Conservation (phyloP, 2,797 vertebrate species). For the Rhinatrema bivittatum region DNA sequence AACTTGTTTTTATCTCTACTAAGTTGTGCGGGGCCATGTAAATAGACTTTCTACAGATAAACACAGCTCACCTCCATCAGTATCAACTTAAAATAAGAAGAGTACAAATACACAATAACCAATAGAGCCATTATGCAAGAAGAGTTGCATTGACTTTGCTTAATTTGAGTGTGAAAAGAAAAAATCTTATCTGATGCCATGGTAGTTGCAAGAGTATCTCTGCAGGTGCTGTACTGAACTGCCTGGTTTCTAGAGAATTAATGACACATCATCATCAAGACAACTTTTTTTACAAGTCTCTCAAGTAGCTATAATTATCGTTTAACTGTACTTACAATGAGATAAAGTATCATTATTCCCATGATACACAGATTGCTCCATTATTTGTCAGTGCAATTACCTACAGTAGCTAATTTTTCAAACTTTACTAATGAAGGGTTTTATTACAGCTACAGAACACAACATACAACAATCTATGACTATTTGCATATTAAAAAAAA, state of each 20-base stretch:
- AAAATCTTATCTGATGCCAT: conserved; percentile 6
- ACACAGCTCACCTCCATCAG: too few species aligned
- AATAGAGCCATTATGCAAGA: too few species aligned
- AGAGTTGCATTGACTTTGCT: too few species aligned
- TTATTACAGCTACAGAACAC: conserved; percentile 27
- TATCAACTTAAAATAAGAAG: too few species aligned
- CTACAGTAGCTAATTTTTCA: conserved; percentile 45
- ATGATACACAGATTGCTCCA: conserved; percentile 49
- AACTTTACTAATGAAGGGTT: conserved; percentile 50
- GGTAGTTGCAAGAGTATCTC: conserved; percentile 5
- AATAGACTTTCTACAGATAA: too few species aligned
- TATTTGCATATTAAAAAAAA: conserved; percentile 12
- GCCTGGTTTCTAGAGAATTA: conserved; percentile 40
- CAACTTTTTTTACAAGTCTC: conserved; percentile 41
- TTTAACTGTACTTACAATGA: conserved; percentile 48
- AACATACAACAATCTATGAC: conserved; percentile 11
- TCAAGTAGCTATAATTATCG: conserved; percentile 48
- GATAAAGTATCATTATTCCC: conserved; percentile 49
- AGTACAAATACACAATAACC: too few species aligned
- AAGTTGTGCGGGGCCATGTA: too few species aligned
- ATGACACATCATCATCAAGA: conserved; percentile 33
- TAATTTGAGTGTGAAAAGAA: conserved; percentile 1
- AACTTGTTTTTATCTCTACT: too few species aligned
- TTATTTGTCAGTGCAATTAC: conserved; percentile 55
- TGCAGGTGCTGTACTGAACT: conserved; percentile 30